A percentile compares a stretch with the other conserved stretches of the same genome.
These are phyloP conservation scores for Trichonephila inaurata DNA, from an alignment of 1,140 invertebrate species.

Conservation along the genomic window DNA sequence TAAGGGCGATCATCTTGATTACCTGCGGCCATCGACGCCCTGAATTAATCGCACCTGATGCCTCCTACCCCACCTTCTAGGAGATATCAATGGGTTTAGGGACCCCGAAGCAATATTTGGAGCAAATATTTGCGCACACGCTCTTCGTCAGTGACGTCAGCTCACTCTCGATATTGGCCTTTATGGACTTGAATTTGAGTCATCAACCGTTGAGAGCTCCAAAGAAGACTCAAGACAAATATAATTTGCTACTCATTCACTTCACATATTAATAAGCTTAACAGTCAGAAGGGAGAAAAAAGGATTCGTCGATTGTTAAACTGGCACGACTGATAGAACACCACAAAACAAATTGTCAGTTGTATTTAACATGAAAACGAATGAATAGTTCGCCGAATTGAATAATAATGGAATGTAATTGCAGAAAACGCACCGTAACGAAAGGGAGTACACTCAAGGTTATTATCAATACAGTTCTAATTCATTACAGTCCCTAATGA, in stretches of 20 bases:
- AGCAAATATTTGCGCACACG: slow-evolving; percentile 69
- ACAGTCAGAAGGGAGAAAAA: slow-evolving; percentile 25
- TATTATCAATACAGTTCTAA: too few relatives aligned
- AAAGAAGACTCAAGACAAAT: slow-evolving; percentile 70
- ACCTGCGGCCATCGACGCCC: slow-evolving; percentile 70
- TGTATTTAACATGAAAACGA: too few relatives aligned
- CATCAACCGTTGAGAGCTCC: slow-evolving; percentile 40
- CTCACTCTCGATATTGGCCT: slow-evolving; percentile 70
- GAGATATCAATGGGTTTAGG: slow-evolving; percentile 75
- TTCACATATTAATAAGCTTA: slow-evolving; percentile 67
- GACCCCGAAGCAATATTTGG: slow-evolving; percentile 64
- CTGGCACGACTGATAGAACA: background rate
- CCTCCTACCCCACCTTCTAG: slow-evolving; percentile 37
- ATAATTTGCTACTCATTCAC: slow-evolving; percentile 66
- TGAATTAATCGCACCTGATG: slow-evolving; percentile 74
- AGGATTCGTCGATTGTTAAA: background rate
- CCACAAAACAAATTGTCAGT: too few relatives aligned
- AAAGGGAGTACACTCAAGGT: too few relatives aligned
- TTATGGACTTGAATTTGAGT: slow-evolving; percentile 74
- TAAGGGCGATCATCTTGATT: slow-evolving; percentile 75
- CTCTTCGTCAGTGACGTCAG: slow-evolving; percentile 71
- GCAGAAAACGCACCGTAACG: too few relatives aligned
- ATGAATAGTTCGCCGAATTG: too few relatives aligned
- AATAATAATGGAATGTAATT: too few relatives aligned
- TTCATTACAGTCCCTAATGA: too few relatives aligned